Evolutionary conservation across 1,140 invertebrate genomes (phyloP).

Genomic region (Drosophila persimilis): DNA sequence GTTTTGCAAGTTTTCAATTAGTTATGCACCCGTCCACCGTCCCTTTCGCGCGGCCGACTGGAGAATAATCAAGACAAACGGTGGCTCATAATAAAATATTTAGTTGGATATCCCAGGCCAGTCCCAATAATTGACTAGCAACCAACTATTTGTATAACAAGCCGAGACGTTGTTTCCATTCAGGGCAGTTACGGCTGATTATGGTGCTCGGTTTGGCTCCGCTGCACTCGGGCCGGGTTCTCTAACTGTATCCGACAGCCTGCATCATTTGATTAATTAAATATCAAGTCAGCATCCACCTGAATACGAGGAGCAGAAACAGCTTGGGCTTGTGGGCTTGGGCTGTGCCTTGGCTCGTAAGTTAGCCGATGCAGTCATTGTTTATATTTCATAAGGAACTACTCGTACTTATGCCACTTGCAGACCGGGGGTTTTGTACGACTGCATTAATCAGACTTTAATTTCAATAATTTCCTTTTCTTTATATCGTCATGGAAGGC

Average conservation of each 20-base stretch:
- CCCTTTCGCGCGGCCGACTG: constrained; percentile 21
- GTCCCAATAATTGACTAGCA: constrained; percentile 61
- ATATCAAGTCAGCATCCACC: constrained; percentile 13
- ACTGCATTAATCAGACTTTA: constrained; percentile 44
- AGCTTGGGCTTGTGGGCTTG: constrained; percentile 12
- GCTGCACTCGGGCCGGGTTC: not conserved
- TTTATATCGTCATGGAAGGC: constrained; percentile 15
- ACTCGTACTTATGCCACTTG: constrained; percentile 9
- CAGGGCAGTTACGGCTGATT: constrained; percentile 11
- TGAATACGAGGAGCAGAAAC: constrained; percentile 10
- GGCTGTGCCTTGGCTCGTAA: not conserved
- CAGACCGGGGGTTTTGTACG: constrained; percentile 8
- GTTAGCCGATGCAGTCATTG: constrained; percentile 22
- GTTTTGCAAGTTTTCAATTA: constrained; percentile 77
- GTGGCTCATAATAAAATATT: constrained; percentile 69
- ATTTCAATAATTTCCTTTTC: constrained; percentile 10
- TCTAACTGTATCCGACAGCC: constrained; percentile 39
- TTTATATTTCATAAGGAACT: constrained; percentile 3
- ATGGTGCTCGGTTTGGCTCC: constrained; percentile 2
- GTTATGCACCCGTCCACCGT: constrained; percentile 46
- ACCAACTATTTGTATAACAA: constrained; percentile 59
- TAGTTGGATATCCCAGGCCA: constrained; percentile 44
- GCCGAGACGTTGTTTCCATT: constrained; percentile 31
- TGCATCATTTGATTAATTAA: constrained; percentile 64
- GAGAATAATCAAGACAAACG: constrained; percentile 70